Evolutionary conservation across 2,888 invertebrate species (phyloP).

Genomic region (Corythucha ciliata): DNA sequence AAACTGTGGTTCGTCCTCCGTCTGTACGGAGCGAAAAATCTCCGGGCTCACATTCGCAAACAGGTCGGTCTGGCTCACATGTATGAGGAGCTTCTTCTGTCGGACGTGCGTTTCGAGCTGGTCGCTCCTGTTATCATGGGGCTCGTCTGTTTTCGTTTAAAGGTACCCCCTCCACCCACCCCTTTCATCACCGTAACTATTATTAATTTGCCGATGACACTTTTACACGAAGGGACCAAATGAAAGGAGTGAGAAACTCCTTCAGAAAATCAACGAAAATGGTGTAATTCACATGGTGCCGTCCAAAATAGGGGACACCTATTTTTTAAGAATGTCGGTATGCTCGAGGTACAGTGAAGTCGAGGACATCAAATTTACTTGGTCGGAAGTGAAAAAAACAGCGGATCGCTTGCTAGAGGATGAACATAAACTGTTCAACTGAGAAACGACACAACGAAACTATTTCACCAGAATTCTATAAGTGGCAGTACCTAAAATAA

Average conservation of each 20-base stretch:
- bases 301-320: conserved; percentile 71
- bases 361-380: conserved; percentile 72
- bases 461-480: too few species aligned
- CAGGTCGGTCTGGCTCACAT: conserved; percentile 78
- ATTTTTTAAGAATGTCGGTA: conserved; percentile 80
- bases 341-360: conserved; percentile 77
- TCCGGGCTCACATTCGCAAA: conserved; percentile 76
- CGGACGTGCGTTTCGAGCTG: conserved; percentile 80
- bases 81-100: conserved; percentile 67
- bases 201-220: conserved; percentile 11
- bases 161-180: conserved; percentile 46
- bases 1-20: conserved; percentile 94
- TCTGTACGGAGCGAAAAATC: conserved; percentile 76
- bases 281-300: conserved; percentile 90
- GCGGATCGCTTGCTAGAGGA: conserved; percentile 23
- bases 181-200: too few species aligned
- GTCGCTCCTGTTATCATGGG: conserved; percentile 85
- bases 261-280: conserved; percentile 77
- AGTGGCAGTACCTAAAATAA: too few species aligned
- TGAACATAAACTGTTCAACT: too few species aligned
- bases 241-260: conserved; percentile 67
- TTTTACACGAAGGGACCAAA: conserved; percentile 53
- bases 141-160: conserved; percentile 89
- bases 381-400: conserved; percentile 67
- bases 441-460: too few species aligned